Percentiles rank a stretch among this genome's conserved stretches.
These are phyloP conservation scores for Parambassis ranga DNA, from an alignment of 2,797 vertebrate species.

Conservation along the genomic window DNA sequence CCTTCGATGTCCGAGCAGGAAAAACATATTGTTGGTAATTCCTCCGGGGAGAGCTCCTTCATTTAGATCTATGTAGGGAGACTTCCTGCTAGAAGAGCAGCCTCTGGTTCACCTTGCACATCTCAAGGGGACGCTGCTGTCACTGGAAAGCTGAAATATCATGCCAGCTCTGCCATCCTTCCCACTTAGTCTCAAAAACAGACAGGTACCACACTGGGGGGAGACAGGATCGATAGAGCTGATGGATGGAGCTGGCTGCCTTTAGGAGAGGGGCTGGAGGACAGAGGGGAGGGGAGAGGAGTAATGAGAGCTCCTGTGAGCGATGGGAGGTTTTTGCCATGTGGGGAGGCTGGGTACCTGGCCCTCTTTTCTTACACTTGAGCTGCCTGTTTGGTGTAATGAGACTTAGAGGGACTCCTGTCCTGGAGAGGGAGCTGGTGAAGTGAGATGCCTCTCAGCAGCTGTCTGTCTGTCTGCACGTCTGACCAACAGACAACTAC, in stretches of 20 bases:
- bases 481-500: not conserved
- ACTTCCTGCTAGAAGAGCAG: slow-evolving; percentile 33
- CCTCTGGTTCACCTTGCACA: slow-evolving; percentile 56
- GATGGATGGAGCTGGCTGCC: slow-evolving; percentile 70
- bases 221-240: slow-evolving; percentile 68
- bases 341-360: slow-evolving; percentile 20
- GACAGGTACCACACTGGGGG: slow-evolving; percentile 64
- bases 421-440: slow-evolving; percentile 32
- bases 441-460: slow-evolving; percentile 25
- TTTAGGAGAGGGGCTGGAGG: slow-evolving; percentile 25
- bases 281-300: not conserved
- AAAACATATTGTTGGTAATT: slow-evolving; percentile 57
- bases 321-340: slow-evolving; percentile 36
- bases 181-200: slow-evolving; percentile 68
- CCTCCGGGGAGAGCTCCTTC: slow-evolving; percentile 44
- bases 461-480: slow-evolving; percentile 26
- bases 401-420: slow-evolving; percentile 44
- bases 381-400: slow-evolving; percentile 62
- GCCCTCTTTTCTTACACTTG: slow-evolving; percentile 21
- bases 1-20: slow-evolving; percentile 38
- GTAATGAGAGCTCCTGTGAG: slow-evolving; percentile 66
- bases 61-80: slow-evolving; percentile 35
- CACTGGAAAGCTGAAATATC: slow-evolving; percentile 68
- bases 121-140: slow-evolving; percentile 51
- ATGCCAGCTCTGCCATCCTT: slow-evolving; percentile 59